Percentiles rank a stretch among this genome's conserved stretches.
Conservation (phyloP, 2,797 vertebrate genomes). For the Echeneis naucrates region DNA sequence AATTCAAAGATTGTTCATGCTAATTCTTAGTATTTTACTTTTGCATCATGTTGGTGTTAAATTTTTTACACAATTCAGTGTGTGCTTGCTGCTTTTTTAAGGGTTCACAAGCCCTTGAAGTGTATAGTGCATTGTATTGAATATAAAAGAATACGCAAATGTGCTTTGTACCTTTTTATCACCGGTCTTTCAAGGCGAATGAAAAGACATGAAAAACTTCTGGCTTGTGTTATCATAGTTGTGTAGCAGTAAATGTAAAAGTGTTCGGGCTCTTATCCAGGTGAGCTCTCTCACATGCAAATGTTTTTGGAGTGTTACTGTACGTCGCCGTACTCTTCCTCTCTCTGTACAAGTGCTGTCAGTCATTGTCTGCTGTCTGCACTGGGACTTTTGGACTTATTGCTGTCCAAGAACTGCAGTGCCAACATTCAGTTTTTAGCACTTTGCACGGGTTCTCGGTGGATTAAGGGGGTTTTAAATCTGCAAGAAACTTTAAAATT, state of each 20-base stretch:
- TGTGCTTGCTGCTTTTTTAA: not conserved
- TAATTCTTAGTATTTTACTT: not conserved
- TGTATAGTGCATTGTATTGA: not conserved
- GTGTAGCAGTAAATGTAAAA: not conserved
- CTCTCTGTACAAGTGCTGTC: conserved; percentile 12
- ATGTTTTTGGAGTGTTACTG: conserved; percentile 10
- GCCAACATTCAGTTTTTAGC: conserved; percentile 18
- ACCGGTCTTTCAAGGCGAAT: not conserved
- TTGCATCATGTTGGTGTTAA: not conserved
- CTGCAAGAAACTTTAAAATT: not conserved
- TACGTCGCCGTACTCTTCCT: conserved; percentile 16
- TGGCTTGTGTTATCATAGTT: not conserved
- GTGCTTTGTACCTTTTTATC: not conserved
- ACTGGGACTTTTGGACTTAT: conserved; percentile 11
- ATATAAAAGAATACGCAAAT: no score
- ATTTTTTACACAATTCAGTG: not conserved
- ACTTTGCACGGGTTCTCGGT: not conserved
- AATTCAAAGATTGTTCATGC: no score
- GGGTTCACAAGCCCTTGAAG: not conserved
- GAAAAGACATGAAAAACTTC: not conserved
- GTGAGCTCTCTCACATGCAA: conserved; percentile 25
- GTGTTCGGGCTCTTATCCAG: conserved; percentile 13
- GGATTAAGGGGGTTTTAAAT: not conserved
- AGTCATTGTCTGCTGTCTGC: conserved; percentile 35
- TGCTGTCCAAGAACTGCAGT: not conserved